These are phyloP conservation scores for Drosophila rellima DNA, from an alignment of 2,888 invertebrate species.

Conservation along the genomic window DNA sequence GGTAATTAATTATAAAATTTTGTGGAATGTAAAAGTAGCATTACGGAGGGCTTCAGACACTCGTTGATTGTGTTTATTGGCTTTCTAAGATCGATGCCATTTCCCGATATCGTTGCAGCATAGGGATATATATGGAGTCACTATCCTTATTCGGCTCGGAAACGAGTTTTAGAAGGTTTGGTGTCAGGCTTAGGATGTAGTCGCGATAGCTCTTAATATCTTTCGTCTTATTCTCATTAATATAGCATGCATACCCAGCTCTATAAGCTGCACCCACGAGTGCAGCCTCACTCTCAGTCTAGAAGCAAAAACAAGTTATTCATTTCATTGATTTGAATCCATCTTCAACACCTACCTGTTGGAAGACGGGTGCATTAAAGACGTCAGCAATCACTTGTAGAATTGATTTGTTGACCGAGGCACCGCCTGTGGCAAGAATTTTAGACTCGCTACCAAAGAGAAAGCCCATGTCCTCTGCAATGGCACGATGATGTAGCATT, in stretches of 20 bases:
- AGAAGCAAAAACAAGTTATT: slow-evolving; percentile 25
- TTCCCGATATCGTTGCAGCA: slow-evolving; percentile 89
- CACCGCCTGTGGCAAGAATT: slow-evolving; percentile 97
- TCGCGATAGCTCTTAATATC: slow-evolving; percentile 76
- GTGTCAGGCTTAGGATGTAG: slow-evolving; percentile 81
- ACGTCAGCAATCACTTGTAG: slow-evolving; percentile 97
- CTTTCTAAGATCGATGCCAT: slow-evolving; percentile 84
- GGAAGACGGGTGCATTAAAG: slow-evolving; percentile 95
- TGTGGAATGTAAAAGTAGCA: slow-evolving; percentile 34
- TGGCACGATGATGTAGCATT: slow-evolving; percentile 92
- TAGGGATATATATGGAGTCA: slow-evolving; percentile 90
- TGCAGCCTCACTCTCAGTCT: slow-evolving; percentile 94
- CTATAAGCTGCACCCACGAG: slow-evolving; percentile 93
- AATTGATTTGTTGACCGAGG: slow-evolving; percentile 93
- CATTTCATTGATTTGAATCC: too few relatives aligned
- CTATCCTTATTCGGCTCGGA: slow-evolving; percentile 92
- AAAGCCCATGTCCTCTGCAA: slow-evolving; percentile 94
- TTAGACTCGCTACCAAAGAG: slow-evolving; percentile 89
- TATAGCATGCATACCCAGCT: slow-evolving; percentile 88
- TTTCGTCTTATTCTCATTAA: slow-evolving; percentile 55
- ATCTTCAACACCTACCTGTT: slow-evolving; percentile 88
- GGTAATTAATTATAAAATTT: background rate
- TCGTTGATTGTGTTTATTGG: slow-evolving; percentile 15
- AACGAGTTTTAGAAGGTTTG: slow-evolving; percentile 86
- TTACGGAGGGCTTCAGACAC: slow-evolving; percentile 2